Conservation (phyloP, 2,113 vertebrate species). For the Bufo gargarizans region DNA sequence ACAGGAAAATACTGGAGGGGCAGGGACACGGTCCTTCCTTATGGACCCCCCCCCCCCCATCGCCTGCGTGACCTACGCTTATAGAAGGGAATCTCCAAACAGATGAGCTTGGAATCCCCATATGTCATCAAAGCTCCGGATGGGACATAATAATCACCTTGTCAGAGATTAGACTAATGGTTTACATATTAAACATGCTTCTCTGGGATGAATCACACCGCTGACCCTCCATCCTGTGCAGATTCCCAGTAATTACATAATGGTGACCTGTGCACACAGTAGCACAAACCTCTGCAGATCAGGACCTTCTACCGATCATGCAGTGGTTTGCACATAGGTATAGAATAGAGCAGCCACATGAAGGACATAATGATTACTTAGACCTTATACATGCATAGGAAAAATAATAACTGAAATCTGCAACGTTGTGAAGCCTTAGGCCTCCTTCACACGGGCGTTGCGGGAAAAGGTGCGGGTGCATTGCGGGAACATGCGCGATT, state of each 20-base stretch:
- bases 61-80: constrained; percentile 15
- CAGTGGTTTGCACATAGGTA: background rate
- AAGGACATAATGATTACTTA: too few relatives aligned
- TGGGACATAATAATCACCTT: constrained; percentile 42
- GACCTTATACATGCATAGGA: too few relatives aligned
- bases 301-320: background rate
- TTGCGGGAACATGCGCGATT: too few relatives aligned
- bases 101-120: constrained; percentile 21
- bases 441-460: too few relatives aligned
- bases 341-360: background rate
- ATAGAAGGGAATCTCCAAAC: constrained; percentile 20
- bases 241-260: background rate
- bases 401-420: too few relatives aligned
- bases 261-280: constrained; percentile 1
- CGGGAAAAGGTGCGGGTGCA: too few relatives aligned
- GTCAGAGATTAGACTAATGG: constrained; percentile 38
- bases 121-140: constrained; percentile 37
- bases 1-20: constrained; percentile 6
- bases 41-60: too few relatives aligned
- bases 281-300: background rate
- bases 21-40: background rate
- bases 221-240: constrained; percentile 7
- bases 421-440: too few relatives aligned
- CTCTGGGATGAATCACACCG: background rate
- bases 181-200: background rate